Conservation (phyloP, 2,888 invertebrate genomes). For the Elaeidobius kamerunicus region DNA sequence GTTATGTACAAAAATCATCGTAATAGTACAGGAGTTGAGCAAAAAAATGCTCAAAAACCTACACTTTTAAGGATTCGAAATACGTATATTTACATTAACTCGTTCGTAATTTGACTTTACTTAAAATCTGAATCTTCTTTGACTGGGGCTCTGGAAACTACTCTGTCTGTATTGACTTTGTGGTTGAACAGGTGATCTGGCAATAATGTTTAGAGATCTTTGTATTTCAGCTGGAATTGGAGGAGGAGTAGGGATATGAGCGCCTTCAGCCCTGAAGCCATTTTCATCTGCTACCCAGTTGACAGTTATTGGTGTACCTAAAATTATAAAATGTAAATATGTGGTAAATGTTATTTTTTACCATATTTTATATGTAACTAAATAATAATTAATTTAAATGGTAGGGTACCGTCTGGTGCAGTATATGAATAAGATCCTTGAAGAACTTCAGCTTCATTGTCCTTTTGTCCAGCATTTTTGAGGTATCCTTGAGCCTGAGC, state of each 20-base stretch:
- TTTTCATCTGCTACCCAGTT: constrained; percentile 75
- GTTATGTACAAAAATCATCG: no score
- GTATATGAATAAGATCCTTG: constrained; percentile 75
- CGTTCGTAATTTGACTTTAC: not conserved
- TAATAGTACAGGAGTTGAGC: no score
- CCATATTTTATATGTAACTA: constrained; percentile 1
- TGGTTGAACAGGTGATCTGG: constrained; percentile 35
- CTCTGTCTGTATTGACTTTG: constrained; percentile 33
- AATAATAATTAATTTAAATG: no score
- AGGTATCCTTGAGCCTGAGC: constrained; percentile 75
- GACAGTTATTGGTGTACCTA: constrained; percentile 52
- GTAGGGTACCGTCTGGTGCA: constrained; percentile 69
- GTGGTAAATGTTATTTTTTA: no score
- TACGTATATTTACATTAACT: not conserved
- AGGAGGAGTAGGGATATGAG: constrained; percentile 73
- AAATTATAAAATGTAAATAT: constrained; percentile 1
- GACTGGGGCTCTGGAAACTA: not conserved
- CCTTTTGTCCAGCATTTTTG: constrained; percentile 67
- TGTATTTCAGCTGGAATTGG: constrained; percentile 70
- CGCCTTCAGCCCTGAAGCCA: constrained; percentile 73
- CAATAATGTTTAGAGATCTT: constrained; percentile 51
- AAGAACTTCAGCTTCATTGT: constrained; percentile 68
- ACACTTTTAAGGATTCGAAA: not conserved
- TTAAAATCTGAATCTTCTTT: constrained; percentile 1
- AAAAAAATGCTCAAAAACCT: no score